phyloP scores from a whole-genome alignment of 2,888 invertebrate species.

The Blastobasis adustella region DNA sequence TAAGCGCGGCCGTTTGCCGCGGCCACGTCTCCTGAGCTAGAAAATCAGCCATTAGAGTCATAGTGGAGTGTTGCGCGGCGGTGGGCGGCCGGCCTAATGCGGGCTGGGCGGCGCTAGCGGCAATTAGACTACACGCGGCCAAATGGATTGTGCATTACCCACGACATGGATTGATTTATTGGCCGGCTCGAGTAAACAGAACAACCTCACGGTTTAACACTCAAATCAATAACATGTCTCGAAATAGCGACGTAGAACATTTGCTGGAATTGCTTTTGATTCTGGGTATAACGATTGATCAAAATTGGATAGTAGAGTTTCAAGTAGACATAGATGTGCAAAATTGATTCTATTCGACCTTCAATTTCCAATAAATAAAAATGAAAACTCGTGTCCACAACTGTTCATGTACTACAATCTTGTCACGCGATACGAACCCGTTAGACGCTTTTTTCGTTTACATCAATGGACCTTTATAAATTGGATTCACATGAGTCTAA shows the following conservation, averaged over 20 bases:
- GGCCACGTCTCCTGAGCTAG: constrained; percentile 69
- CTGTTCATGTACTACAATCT: constrained; percentile 17
- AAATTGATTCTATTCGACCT: constrained; percentile 39
- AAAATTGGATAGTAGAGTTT: neutral
- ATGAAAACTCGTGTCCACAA: constrained; percentile 37
- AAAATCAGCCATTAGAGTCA: constrained; percentile 68
- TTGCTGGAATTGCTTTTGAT: no score
- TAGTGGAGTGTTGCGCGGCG: constrained; percentile 42
- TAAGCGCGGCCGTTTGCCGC: constrained; percentile 70
- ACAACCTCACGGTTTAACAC: constrained; percentile 26
- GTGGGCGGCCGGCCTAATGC: constrained; percentile 58
- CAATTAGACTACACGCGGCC: constrained; percentile 67
- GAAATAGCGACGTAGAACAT: no score
- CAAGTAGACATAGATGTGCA: constrained; percentile 17
- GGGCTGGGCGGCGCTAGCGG: constrained; percentile 69
- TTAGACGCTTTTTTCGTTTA: constrained; percentile 27
- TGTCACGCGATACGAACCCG: constrained; percentile 39
- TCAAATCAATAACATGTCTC: constrained; percentile 24
- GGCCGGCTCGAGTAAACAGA: constrained; percentile 24
- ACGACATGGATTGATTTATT: constrained; percentile 70
- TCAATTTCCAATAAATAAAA: constrained; percentile 35
- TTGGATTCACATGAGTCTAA: constrained; percentile 44
- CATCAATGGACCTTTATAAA: constrained; percentile 31
- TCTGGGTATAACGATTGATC: no score
- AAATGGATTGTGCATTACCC: constrained; percentile 72